Evolutionary conservation across 2,113 vertebrate species (phyloP), one percentile per base, ranked within the genome.

Genomic region (Reinhardtius hippoglossoides): DNA sequence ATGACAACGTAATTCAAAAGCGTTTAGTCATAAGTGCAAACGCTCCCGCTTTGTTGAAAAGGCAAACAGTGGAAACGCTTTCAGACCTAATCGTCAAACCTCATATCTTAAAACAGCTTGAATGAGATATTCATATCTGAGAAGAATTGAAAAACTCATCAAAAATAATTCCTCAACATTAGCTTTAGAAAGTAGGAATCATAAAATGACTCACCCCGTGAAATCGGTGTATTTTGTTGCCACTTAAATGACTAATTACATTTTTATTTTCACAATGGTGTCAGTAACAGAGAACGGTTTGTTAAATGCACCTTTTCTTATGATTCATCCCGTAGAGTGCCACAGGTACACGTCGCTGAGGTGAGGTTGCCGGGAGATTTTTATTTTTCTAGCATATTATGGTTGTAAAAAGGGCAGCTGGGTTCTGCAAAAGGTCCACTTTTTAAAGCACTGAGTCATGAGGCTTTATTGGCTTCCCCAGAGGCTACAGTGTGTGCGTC

Each of bases 391-490:
- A 64, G 57, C 52, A 42, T 81, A 63, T 82, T 66, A 50, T 0
- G 16, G 18, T 26, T 61, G 21, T 57, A 26, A 59, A 70, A 83
- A 81, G 67, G 59, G 50, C 57, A 68, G 58, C 54, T 31, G 59
- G 61, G 67, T 68, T 76, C 68, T 67, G 56, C 64, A 21, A 71
- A 58, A 83, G 76, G 63, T 52, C 60, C 61, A 57, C 14, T 0
- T 58, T 84, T 70, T 52, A 65, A 71, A 82, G 67, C 62, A 57
- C 48, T 68, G 68, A 78, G 55, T 80, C 82, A 58, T 84, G 76
- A 50, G 27, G 62, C 64, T 83, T 89, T 77, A 84, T 87, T 75
- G 52, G 59, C 60, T 69, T 67, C 71, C 75, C 73, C 46, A 31
- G 72, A 76, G 85, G 79, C 74, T 71, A 40, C 2, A 46, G 26